Percentiles rank a stretch among this genome's conserved stretches.
Conservation (phyloP, 2,888 invertebrate genomes). For the Heliconius ethilla region DNA sequence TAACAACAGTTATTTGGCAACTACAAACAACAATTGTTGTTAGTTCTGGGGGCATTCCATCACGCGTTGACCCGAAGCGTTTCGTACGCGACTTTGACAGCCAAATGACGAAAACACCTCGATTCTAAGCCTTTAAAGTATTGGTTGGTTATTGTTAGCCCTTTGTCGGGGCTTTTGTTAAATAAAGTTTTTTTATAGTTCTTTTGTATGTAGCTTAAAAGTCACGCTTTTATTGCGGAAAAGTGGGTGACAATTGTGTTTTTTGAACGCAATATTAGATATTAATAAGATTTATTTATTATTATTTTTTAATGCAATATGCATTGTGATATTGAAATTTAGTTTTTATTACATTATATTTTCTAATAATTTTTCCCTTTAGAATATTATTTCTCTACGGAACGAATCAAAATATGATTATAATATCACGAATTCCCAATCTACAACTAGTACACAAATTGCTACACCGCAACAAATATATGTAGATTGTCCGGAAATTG, state of each 20-base stretch:
- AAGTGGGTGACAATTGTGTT: not conserved
- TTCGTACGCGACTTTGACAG: conserved; percentile 53
- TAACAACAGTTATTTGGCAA: conserved; percentile 56
- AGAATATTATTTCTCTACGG: not conserved
- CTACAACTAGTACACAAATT: conserved; percentile 12
- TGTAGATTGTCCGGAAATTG: conserved; percentile 42
- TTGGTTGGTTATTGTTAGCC: conserved; percentile 41
- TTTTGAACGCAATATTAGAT: not conserved
- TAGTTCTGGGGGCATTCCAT: conserved; percentile 59
- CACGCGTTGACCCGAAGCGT: conserved; percentile 57
- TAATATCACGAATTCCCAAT: conserved; percentile 13
- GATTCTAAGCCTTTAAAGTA: conserved; percentile 48
- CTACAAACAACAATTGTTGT: conserved; percentile 47
- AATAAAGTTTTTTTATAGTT: conserved; percentile 24
- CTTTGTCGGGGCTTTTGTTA: conserved; percentile 29
- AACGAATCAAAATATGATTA: conserved; percentile 10
- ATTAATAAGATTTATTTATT: not conserved
- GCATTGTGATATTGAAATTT: not conserved
- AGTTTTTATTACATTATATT: not conserved
- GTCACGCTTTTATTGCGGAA: conserved; percentile 5
- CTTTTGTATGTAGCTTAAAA: conserved; percentile 15
- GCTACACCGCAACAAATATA: conserved; percentile 25
- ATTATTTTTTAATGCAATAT: not conserved
- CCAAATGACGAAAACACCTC: conserved; percentile 57
- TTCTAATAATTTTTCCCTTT: not conserved